phyloP scores from a whole-genome alignment of 2,888 invertebrate species.

The Tenodera sinensis region DNA sequence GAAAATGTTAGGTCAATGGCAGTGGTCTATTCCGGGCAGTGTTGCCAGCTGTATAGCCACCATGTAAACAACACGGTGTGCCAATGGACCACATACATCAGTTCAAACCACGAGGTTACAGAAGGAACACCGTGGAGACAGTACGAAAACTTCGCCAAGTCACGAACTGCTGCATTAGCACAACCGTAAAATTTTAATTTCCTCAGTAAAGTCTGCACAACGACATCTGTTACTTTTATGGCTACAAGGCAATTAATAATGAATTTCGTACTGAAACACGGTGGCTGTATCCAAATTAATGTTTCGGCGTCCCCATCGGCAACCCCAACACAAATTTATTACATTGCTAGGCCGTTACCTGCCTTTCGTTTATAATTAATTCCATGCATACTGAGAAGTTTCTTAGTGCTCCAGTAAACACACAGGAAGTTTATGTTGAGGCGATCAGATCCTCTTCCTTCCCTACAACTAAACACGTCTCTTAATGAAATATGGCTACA shows the following conservation, averaged over 20 bases:
- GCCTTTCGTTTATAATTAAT: neutral
- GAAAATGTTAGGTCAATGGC: too few relatives aligned
- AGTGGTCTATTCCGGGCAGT: too few relatives aligned
- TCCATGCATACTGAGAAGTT: neutral
- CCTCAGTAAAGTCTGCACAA: neutral
- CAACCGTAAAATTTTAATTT: neutral
- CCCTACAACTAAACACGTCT: too few relatives aligned
- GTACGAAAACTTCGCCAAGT: neutral
- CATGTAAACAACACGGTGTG: too few relatives aligned
- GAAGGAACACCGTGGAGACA: too few relatives aligned
- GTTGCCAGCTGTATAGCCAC: too few relatives aligned
- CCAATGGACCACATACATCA: too few relatives aligned
- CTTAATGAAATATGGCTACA: neutral
- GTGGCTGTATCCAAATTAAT: neutral
- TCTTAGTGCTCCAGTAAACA: neutral
- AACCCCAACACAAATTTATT: neutral
- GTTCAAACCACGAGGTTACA: too few relatives aligned
- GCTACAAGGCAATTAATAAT: neutral
- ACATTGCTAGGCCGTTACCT: neutral
- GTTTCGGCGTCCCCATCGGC: neutral
- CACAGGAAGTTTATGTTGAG: neutral
- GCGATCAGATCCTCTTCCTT: too few relatives aligned
- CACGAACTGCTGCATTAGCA: neutral
- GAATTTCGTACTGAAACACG: neutral
- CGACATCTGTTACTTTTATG: neutral